Percentiles rank a stretch among this genome's conserved stretches.
Evolutionary conservation across 2,888 invertebrate genomes (phyloP).

Genomic region (Gastracanthus pulcherrimus): DNA sequence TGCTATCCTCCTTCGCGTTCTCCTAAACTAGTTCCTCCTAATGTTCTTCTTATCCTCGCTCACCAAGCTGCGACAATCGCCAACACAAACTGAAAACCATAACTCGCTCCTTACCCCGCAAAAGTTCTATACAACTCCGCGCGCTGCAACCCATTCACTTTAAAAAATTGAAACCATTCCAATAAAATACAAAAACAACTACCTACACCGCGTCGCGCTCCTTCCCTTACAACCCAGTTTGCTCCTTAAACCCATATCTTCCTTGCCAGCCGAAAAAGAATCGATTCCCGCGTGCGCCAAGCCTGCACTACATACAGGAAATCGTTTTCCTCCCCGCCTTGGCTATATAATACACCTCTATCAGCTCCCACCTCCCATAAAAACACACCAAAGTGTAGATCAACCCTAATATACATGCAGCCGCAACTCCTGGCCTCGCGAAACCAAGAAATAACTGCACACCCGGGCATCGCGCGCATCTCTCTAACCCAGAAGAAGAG

Average conservation of each 20-base stretch:
- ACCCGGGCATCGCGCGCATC: neutral
- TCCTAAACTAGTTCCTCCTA: conserved; percentile 1
- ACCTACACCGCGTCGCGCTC: neutral
- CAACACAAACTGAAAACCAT: neutral
- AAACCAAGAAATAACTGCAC: conserved; percentile 50
- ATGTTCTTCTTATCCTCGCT: neutral
- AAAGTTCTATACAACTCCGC: neutral
- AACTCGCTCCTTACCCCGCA: neutral
- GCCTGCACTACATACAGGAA: neutral
- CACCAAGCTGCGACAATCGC: neutral
- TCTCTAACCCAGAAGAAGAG: conserved; percentile 11
- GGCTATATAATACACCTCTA: neutral
- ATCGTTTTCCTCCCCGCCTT: neutral
- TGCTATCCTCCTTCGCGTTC: neutral
- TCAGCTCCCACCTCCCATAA: too few species aligned
- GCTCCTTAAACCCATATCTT: neutral
- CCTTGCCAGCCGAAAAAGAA: neutral
- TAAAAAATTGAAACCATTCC: conserved; percentile 1
- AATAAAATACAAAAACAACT: conserved; percentile 6
- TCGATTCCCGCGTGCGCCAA: neutral
- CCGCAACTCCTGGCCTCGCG: neutral
- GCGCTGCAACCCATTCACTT: neutral
- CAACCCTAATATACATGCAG: conserved; percentile 18
- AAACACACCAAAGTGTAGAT: conserved; percentile 34
- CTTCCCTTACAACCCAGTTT: neutral